Percentiles rank a stretch among this genome's conserved stretches.
Evolutionary conservation across 2,797 vertebrate species (phyloP).

Genomic region (Myiotriccus ornatus): DNA sequence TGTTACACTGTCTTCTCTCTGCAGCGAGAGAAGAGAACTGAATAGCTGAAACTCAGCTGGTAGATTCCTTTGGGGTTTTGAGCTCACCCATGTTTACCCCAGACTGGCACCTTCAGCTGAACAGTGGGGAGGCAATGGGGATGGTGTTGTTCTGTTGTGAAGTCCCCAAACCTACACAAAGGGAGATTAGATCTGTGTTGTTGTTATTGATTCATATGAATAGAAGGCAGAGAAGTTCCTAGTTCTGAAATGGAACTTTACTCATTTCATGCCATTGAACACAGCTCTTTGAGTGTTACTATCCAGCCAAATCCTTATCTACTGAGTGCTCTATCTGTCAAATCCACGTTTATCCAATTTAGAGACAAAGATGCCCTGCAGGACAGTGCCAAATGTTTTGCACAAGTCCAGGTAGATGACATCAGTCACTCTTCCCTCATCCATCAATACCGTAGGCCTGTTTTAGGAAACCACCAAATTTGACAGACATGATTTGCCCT

Average conservation of each 20-base stretch:
- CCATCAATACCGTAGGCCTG: neutral
- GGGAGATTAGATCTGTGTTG: neutral
- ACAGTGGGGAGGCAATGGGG: neutral
- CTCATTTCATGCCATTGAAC: neutral
- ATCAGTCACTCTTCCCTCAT: neutral
- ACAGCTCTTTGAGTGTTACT: neutral
- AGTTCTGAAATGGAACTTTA: neutral
- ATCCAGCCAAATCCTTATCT: neutral
- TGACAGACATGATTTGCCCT: neutral
- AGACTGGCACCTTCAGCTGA: neutral
- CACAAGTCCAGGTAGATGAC: neutral
- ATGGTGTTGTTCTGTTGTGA: fast-evolving
- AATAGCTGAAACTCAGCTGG: neutral
- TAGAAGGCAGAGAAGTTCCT: neutral
- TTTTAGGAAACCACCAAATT: neutral
- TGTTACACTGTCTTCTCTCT: neutral
- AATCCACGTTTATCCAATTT: neutral
- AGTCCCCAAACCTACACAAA: neutral
- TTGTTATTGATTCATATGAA: neutral
- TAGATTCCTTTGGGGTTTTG: neutral
- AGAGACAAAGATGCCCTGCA: neutral
- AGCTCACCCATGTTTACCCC: neutral
- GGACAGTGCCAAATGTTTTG: neutral
- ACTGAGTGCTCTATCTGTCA: neutral
- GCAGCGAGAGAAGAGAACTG: neutral